A percentile compares a stretch with the other conserved stretches of the same genome.
Evolutionary conservation across 2,888 invertebrate genomes (phyloP).

Genomic region (Molanna angustata): DNA sequence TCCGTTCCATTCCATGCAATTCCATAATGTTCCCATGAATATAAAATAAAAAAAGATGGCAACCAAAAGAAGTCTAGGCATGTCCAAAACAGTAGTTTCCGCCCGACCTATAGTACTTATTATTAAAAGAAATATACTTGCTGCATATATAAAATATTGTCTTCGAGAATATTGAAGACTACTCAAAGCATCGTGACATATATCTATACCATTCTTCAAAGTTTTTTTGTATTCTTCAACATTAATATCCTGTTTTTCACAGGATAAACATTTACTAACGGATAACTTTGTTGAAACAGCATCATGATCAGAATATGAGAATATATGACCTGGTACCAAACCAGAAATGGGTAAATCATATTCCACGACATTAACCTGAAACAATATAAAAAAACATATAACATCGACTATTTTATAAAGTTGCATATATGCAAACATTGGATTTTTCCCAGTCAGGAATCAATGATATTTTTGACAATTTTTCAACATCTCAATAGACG

Average conservation of each 20-base stretch:
- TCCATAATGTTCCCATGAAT: constrained; percentile 81
- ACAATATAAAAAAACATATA: constrained; percentile 6
- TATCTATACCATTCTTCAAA: constrained; percentile 57
- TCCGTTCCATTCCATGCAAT: constrained; percentile 75
- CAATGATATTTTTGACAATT: no score
- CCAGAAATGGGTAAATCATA: constrained; percentile 71
- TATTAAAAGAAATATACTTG: constrained; percentile 52
- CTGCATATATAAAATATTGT: constrained; percentile 53
- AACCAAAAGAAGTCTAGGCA: constrained; percentile 62
- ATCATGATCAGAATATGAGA: constrained; percentile 90
- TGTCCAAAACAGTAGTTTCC: constrained; percentile 51
- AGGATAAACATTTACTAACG: constrained; percentile 35
- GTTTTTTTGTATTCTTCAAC: constrained; percentile 36
- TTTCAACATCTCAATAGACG: no score
- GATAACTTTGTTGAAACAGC: constrained; percentile 65
- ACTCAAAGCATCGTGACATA: constrained; percentile 57
- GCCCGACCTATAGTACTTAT: constrained; percentile 53
- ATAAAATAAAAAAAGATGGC: constrained; percentile 65
- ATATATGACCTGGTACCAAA: constrained; percentile 65
- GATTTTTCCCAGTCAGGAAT: no score
- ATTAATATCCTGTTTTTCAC: constrained; percentile 36
- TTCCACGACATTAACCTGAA: constrained; percentile 42
- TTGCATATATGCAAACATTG: no score
- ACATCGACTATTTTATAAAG: no score
- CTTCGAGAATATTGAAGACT: constrained; percentile 51